Base-by-base conservation (phyloP, 1,140 invertebrate genomes). In the Lordiphosa collinella region DNA sequence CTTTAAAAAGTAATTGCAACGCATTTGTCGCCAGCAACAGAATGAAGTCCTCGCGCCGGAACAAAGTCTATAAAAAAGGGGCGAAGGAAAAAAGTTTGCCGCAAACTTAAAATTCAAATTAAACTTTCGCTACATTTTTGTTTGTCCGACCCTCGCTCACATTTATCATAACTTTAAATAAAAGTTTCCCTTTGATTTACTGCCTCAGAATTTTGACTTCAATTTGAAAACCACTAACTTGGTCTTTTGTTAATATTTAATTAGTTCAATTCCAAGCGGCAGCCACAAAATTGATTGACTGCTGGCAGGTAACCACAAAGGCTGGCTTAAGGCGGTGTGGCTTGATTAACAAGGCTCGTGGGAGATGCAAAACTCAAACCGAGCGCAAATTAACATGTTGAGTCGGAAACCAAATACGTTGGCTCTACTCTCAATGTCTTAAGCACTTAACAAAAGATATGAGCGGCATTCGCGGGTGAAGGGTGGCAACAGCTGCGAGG, bases 51-150 rank as follows among this genome's bases (percentile, higher is more conserved):
- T 14, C 37, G 34, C 35, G 1, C 29, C 43, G 10, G 13, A 36
- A 3, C 9, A 12, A 50, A 50, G 47, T 37, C 35, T 37, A 50
- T 50, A 22, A 18, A 32, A 34, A 50, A 16, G 5, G 25, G 11
- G 40, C 46, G 50, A 46, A 6, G 8, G 32, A 48, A 32, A 65
- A 66, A 80, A 61, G 46, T 80, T 80, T 71, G 34, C 53, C 60
- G 25, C 47, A 82, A 66, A 82, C 71, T 80, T 70, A 46, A 82
- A 84, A 82, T 82, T 82, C 76, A 82, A 82, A 82, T 82, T 82
- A 82, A 82, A 82, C 76, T 82, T 80, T 82, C 18, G 36, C 50
- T 82, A 60, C 65, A 12, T 12, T 43, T 11, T 29, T n/a, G 3
- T 47, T 80, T 80, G 82, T 70, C 71, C 60, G 31, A 51, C 34